These are phyloP conservation scores for Pithecia hirsuta DNA, from an alignment of 2,797 vertebrate species.

Conservation along the genomic window DNA sequence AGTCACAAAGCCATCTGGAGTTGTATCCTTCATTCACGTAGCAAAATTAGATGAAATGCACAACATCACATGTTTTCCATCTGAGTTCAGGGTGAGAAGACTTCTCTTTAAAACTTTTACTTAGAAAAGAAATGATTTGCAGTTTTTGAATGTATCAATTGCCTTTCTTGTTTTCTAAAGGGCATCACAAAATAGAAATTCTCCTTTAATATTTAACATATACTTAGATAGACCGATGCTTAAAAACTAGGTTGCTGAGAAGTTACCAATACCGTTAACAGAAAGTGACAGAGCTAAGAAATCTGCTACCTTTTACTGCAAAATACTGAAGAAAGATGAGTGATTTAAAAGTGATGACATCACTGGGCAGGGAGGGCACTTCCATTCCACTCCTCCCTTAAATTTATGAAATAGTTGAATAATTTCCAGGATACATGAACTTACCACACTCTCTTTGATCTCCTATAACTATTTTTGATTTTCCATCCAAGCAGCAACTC, in stretches of 20 bases:
- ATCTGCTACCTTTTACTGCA: not conserved
- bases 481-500: not conserved
- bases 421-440: not conserved
- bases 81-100: not conserved
- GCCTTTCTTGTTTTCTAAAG: constrained; percentile 19
- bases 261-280: not conserved
- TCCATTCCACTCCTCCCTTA: not conserved
- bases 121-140: not conserved
- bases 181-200: not conserved
- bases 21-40: not conserved
- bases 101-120: not conserved
- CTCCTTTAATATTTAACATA: not conserved
- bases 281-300: not conserved
- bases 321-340: not conserved
- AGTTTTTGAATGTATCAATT: not conserved
- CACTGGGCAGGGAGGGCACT: not conserved
- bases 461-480: not conserved
- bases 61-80: not conserved
- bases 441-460: not conserved
- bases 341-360: not conserved
- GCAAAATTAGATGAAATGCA: not conserved
- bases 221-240: not conserved
- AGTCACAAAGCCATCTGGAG: not conserved
- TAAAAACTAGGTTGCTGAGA: not conserved
- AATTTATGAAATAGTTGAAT: not conserved